These are phyloP conservation scores for Deroplatys truncata DNA, from an alignment of 2,888 invertebrate species.

Conservation along the genomic window DNA sequence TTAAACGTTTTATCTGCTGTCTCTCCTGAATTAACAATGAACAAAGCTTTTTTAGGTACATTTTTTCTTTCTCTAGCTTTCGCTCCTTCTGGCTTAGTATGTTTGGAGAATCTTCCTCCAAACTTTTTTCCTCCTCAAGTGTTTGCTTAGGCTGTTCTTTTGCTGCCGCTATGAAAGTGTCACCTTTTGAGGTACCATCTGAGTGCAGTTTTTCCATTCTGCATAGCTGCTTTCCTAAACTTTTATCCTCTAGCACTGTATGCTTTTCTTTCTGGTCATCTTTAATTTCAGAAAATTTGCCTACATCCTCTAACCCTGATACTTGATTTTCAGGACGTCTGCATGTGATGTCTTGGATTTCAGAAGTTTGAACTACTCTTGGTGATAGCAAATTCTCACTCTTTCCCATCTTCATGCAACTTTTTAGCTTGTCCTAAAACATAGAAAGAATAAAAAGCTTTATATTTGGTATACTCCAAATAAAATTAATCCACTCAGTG, in stretches of 20 bases:
- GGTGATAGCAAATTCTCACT: not conserved
- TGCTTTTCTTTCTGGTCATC: not conserved
- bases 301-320: not conserved
- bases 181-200: not conserved
- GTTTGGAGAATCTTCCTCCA: not conserved
- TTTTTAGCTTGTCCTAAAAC: not conserved
- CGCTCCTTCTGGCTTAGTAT: not conserved
- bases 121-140: not conserved
- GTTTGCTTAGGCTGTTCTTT: not conserved
- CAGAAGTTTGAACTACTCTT: not conserved
- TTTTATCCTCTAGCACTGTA: not conserved
- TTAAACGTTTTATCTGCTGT: not conserved
- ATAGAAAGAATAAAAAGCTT: not conserved
- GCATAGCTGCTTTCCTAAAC: not conserved
- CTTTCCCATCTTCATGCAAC: not conserved
- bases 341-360: too few species aligned
- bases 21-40: not conserved
- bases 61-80: not conserved
- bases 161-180: not conserved
- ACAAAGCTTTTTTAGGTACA: not conserved
- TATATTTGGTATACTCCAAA: too few species aligned
- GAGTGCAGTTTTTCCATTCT: not conserved
- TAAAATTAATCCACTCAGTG: too few species aligned
- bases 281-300: too few species aligned
- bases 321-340: too few species aligned